Percentiles rank a stretch among this genome's conserved stretches.
Conservation (phyloP, 1,140 invertebrate genomes). For the Pomacea maculata region DNA sequence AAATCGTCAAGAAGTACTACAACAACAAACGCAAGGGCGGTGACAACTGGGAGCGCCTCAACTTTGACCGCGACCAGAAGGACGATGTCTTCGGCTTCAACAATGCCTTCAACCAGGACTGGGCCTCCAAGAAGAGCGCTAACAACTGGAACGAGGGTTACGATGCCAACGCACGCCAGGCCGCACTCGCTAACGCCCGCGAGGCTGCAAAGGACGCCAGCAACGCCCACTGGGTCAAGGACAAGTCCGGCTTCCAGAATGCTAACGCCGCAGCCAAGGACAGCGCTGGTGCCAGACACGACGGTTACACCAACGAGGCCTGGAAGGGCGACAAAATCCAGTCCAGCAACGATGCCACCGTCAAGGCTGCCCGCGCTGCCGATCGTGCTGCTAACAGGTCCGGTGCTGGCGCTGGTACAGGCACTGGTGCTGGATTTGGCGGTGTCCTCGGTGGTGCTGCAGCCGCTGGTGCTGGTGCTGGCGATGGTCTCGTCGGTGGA, state of each 20-base stretch:
- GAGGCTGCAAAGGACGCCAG: conserved; percentile 4
- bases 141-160: neutral
- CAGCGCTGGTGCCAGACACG: neutral
- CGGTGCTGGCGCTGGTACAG: conserved; percentile 2
- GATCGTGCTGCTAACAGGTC: neutral
- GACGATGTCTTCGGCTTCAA: conserved; percentile 30
- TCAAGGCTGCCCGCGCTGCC: neutral
- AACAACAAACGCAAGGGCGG: conserved; percentile 23
- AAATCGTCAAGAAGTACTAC: conserved; percentile 26
- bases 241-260: conserved; percentile 14
- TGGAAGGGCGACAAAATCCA: conserved; percentile 21
- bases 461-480: neutral
- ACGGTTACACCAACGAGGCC: conserved; percentile 16
- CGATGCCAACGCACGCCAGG: conserved; percentile 20
- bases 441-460: neutral
- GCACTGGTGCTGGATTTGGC: neutral
- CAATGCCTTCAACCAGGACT: conserved; percentile 22
- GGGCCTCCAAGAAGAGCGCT: conserved; percentile 4
- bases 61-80: conserved; percentile 23
- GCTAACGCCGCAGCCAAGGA: conserved; percentile 11
- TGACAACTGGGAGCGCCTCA: conserved; percentile 31
- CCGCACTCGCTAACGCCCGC: conserved; percentile 16
- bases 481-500: neutral
- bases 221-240: conserved; percentile 19
- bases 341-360: neutral